Evolutionary conservation across 2,888 invertebrate species (phyloP).

Genomic region (Tenthredo livida): DNA sequence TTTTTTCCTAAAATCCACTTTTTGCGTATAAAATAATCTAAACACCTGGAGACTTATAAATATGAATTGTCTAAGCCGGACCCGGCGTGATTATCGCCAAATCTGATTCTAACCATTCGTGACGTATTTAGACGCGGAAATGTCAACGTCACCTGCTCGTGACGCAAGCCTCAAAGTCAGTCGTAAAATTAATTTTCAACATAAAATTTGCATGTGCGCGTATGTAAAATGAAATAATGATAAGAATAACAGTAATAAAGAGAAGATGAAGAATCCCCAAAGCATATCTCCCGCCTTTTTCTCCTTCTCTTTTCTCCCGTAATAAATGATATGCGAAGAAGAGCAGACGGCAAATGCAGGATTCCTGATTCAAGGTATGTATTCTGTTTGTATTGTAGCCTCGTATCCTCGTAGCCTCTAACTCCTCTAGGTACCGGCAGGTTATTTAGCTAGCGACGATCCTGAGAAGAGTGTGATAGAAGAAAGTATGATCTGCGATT

Average conservation of each 20-base stretch:
- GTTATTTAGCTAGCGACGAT: not conserved
- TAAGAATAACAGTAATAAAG: no score
- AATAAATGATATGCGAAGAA: no score
- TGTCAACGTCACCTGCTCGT: not conserved
- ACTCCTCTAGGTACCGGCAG: not conserved
- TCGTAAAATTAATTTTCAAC: not conserved
- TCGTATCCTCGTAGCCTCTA: no score
- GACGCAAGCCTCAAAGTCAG: not conserved
- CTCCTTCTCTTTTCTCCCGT: no score
- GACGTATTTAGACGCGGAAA: not conserved
- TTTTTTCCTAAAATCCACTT: no score
- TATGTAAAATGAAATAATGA: no score
- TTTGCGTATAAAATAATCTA: no score
- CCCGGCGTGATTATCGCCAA: not conserved
- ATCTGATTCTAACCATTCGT: not conserved
- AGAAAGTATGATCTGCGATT: constrained; percentile 3
- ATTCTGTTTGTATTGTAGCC: no score
- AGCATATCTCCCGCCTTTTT: no score
- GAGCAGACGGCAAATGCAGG: no score
- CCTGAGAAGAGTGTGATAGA: not conserved
- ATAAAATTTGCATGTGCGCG: not conserved
- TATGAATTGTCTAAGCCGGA: not conserved
- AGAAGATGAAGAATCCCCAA: no score
- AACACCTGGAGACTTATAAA: not conserved
- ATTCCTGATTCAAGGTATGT: no score